Evolutionary conservation across 1,140 invertebrate genomes (phyloP), one percentile per base, ranked within the genome.

Genomic region (Nomia melanderi): DNA sequence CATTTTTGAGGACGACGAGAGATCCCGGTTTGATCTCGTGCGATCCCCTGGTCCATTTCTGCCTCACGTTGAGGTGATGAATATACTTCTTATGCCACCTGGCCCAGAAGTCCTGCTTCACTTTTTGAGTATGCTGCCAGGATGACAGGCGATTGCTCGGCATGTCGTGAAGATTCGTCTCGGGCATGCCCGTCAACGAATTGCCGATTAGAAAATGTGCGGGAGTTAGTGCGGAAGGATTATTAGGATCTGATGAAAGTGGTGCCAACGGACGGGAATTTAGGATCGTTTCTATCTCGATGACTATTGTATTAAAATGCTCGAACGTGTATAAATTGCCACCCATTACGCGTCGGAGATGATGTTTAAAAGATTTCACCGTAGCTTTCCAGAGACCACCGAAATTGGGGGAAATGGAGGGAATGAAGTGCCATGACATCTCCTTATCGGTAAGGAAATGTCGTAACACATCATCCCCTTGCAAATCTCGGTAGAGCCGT

Each of bases 181-280:
- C 57, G 1, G 2, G 29, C 4, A 64, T 11, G 9, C 7, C 11
- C 5, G 41, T 69, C 0, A 63, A 6, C 9, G 67, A 39, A 7
- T 57, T 29, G 6, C 67, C 62, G 8, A 72, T 65, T 0, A 78
- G 12, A 23, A 71, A 66, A 31, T 78, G 76, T 0, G n/a, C 36
- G 2, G 62, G 67, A 31, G 75, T 64, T 2, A 69, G 31, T 0
- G 31, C 25, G 0, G 31, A 23, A 1, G 62, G 14, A 4, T 39
- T 62, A 0, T 39, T 39, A 11, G 74, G 25, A 41, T 69, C 74
- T 2, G 23, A 23, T 0, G 44, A 62, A 6, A 77, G 1, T 1
- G 56, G 23, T 1, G 36, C 62, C 0, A 77, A 23, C 0, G 50
- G 62, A 4, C 62, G 25, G 4, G 62, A 65, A n/a, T 75, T 17